Conservation (phyloP, 2,888 invertebrate species). For the Andrena dorsata region DNA sequence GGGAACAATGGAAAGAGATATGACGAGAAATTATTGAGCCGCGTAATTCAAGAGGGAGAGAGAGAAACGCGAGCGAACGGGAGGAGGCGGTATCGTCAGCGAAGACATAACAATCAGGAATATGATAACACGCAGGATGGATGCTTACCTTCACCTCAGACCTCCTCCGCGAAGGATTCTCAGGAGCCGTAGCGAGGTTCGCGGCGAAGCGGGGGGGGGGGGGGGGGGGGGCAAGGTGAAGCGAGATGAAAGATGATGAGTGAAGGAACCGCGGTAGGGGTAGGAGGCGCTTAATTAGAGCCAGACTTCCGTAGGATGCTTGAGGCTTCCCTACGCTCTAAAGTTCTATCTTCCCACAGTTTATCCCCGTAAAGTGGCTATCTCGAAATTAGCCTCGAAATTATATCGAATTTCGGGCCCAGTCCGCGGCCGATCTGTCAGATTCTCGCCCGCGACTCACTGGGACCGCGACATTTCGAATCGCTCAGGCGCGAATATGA, state of each 20-base stretch:
- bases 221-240: conserved; percentile 51
- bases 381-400: conserved; percentile 79
- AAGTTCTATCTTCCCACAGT: conserved; percentile 82
- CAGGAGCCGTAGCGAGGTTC: conserved; percentile 61
- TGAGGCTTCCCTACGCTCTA: conserved; percentile 82
- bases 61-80: conserved; percentile 50
- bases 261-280: conserved; percentile 78
- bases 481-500: neutral
- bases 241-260: conserved; percentile 82
- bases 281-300: conserved; percentile 84
- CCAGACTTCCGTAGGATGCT: conserved; percentile 84
- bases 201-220: conserved; percentile 52
- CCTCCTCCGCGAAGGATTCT: conserved; percentile 72
- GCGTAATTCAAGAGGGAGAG: conserved; percentile 23
- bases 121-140: conserved; percentile 83
- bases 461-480: neutral
- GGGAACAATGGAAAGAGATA: conserved; percentile 16
- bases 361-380: conserved; percentile 84
- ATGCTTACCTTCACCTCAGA: conserved; percentile 80
- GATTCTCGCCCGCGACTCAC: conserved; percentile 1
- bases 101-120: conserved; percentile 84
- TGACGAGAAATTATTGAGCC: conserved; percentile 46
- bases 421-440: conserved; percentile 22
- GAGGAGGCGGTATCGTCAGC: conserved; percentile 68
- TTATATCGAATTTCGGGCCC: conserved; percentile 76